Evolutionary conservation across 92 coral and sea anemone genomes (phyloP).

Genomic region (Micromussa lordhowensis): DNA sequence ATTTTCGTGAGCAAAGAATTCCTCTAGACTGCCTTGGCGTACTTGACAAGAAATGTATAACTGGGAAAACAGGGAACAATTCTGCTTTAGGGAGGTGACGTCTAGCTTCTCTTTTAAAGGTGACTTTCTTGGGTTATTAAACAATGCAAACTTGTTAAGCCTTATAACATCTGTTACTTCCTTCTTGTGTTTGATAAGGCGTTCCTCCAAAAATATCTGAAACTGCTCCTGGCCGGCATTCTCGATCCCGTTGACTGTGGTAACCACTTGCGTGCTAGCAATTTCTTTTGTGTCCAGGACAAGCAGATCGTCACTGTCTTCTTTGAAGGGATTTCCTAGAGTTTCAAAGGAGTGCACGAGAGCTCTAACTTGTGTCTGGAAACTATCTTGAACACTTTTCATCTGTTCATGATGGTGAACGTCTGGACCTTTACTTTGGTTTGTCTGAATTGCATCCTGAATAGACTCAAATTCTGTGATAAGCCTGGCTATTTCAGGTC

Average conservation of each 20-base stretch:
- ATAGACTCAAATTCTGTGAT: slow-evolving; percentile 38
- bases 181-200: not conserved
- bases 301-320: no score
- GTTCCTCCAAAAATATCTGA: not conserved
- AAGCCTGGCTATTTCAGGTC: slow-evolving; percentile 47
- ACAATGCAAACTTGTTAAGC: slow-evolving; percentile 42
- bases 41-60: slow-evolving; percentile 45
- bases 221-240: not conserved
- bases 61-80: slow-evolving; percentile 56
- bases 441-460: slow-evolving; percentile 1
- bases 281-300: no score
- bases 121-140: slow-evolving; percentile 28
- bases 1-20: slow-evolving; percentile 55
- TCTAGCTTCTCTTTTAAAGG: not conserved
- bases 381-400: not conserved
- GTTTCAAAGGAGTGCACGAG: not conserved
- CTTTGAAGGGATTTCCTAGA: slow-evolving; percentile 46
- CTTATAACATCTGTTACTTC: slow-evolving; percentile 19
- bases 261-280: slow-evolving; percentile 20
- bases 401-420: not conserved
- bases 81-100: slow-evolving; percentile 32
- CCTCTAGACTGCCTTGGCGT: slow-evolving; percentile 37
- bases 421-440: not conserved
- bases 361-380: not conserved
- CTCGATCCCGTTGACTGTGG: no score